A percentile compares a stretch with the other conserved stretches of the same genome.
These are phyloP conservation scores for Siniperca undulata DNA, from an alignment of 2,797 vertebrate species.

Conservation along the genomic window DNA sequence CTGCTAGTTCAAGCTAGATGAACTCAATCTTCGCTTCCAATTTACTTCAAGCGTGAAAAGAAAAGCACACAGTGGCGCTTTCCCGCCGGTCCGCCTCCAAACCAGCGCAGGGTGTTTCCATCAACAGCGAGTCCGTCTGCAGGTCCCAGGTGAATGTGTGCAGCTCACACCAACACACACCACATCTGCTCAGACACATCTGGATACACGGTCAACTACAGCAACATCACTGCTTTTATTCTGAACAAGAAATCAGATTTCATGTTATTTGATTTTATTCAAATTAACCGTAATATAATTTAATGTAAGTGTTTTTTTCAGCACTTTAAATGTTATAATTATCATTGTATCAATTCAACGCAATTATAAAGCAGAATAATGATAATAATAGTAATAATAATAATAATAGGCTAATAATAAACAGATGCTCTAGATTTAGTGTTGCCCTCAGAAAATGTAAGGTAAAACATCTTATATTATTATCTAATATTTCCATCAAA, in stretches of 20 bases:
- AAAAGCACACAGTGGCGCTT: slow-evolving; percentile 59
- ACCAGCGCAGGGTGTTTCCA: slow-evolving; percentile 48
- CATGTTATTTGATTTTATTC: background rate
- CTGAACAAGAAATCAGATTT: background rate
- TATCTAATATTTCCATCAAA: background rate
- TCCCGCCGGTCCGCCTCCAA: slow-evolving; percentile 36
- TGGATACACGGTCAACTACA: background rate
- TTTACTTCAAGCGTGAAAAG: slow-evolving; percentile 82
- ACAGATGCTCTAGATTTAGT: background rate
- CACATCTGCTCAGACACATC: slow-evolving; percentile 10
- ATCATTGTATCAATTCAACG: background rate
- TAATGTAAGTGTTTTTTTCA: background rate
- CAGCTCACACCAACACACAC: background rate
- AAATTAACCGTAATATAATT: background rate
- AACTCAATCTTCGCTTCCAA: slow-evolving; percentile 88
- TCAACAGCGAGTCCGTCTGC: slow-evolving; percentile 35
- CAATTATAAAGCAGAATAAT: background rate
- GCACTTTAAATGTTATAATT: background rate
- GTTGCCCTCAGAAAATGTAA: background rate
- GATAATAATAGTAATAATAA: background rate
- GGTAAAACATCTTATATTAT: background rate
- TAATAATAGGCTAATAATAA: background rate
- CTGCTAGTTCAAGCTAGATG: slow-evolving; percentile 84
- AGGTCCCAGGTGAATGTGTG: slow-evolving; percentile 19
- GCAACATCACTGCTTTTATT: background rate